phyloP scores from a whole-genome alignment of 2,113 vertebrate species.

The Clarias batrachus region DNA sequence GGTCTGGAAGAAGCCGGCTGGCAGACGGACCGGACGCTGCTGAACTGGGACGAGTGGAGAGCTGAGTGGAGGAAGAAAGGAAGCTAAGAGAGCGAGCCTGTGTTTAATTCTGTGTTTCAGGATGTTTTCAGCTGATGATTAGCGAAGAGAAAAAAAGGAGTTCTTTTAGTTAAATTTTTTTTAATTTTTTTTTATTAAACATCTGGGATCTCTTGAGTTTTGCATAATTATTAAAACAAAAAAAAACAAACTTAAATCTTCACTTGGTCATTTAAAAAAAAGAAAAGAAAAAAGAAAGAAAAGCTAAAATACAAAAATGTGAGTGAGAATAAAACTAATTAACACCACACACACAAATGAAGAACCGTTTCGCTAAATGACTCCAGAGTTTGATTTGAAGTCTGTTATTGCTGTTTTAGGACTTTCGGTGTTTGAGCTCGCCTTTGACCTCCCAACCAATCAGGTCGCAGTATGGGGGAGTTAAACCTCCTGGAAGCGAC shows the following conservation, averaged over 20 bases:
- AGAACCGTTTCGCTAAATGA: background rate
- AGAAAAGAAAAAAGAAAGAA: background rate
- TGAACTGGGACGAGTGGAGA: conserved; percentile 86
- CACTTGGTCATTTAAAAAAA: background rate
- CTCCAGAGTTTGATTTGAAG: background rate
- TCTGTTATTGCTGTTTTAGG: background rate
- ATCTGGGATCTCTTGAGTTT: background rate
- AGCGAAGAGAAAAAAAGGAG: background rate
- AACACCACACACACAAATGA: too few species aligned
- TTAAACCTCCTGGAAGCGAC: background rate
- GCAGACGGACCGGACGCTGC: conserved; percentile 75
- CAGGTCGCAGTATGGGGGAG: background rate
- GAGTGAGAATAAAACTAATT: too few species aligned
- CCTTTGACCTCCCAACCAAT: background rate
- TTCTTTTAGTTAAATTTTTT: background rate
- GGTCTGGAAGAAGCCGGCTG: conserved; percentile 75
- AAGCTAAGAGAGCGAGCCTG: conserved; percentile 48
- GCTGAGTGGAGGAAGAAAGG: conserved; percentile 73
- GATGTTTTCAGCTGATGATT: background rate
- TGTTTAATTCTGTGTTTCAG: background rate
- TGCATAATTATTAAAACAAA: background rate
- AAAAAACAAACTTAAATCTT: background rate
- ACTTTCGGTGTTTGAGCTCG: background rate
- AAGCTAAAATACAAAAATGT: background rate
- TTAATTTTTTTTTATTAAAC: background rate